Base-by-base conservation (phyloP, 2,113 vertebrate species). In the Alethe diademata region DNA sequence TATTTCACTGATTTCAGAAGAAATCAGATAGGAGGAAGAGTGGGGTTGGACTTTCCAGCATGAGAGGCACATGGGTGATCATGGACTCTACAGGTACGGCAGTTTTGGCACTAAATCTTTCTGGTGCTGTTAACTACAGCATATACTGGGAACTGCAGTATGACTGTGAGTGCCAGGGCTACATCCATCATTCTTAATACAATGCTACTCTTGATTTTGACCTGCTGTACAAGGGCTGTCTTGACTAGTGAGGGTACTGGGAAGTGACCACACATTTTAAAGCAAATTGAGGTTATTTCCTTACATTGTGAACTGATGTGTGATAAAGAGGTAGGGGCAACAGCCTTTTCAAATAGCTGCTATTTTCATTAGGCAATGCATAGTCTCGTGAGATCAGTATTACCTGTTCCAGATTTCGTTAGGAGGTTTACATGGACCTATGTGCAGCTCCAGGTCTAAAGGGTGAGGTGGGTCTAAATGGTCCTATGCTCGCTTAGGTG, bases 261-360 rank as follows among this genome's bases (percentile, higher is more conserved):
- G 73, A 87, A 91, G 22, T 42, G 19, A 71, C 70, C 26, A 35
- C 43, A 48, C 78, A 76, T 73, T 92, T 79, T 88, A 79, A 73
- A 72, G 64, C 50, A 45, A 61, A 65, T 90, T 72, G 80, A 86
- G 72, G 58, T 92, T 71, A 89, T 90, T 94, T 92, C 92, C 92
- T 89, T 94, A 42, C 26, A 19, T 71, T 91, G 80, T 92, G 66
- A 56, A 19, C 47, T 69, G 69, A 35, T 72, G 31, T 65, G 17
- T 85, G 87, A 78, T 85, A 57, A 91, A 76, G 78, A 84, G 16
- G 25, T 72, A 89, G n/a, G 87, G 66, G 40, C 51, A 43, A 40
- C 66, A 71, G 78, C 53, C 61, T 96, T 70, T 87, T 60, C 78
- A 64, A 48, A 65, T 51, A 38, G 61, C 61, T 74, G 51, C 72